Evolutionary conservation across 35 echinoderm and acorn worm species (phyloP).

Genomic region (Strongylocentrotus purpuratus): DNA sequence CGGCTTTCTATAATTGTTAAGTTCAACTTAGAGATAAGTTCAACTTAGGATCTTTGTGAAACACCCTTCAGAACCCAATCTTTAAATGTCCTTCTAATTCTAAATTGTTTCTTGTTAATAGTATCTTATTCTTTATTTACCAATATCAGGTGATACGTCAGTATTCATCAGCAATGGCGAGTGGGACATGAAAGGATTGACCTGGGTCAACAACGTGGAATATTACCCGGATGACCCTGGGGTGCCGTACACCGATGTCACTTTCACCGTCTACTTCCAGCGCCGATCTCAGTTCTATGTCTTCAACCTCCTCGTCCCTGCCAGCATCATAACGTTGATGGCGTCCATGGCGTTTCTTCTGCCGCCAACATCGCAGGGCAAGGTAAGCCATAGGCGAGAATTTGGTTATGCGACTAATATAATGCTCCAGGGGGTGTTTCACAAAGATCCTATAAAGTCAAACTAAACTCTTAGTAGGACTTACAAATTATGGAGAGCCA

Average conservation of each 20-base stretch:
- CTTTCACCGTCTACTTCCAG: conserved; percentile 79
- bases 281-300: conserved; percentile 90
- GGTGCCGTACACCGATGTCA: conserved; percentile 87
- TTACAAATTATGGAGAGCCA: too few species aligned
- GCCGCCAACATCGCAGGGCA: conserved; percentile 90
- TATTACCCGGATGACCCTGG: conserved; percentile 93
- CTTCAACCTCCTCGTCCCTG: conserved; percentile 90
- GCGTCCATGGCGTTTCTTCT: conserved; percentile 87
- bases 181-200: conserved; percentile 91
- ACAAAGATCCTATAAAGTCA: too few species aligned
- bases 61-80: too few species aligned
- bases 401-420: too few species aligned
- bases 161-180: conserved; percentile 89
- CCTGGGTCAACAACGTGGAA: conserved; percentile 67
- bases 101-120: too few species aligned
- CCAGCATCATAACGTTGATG: conserved; percentile 78
- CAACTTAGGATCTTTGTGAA: too few species aligned
- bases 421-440: too few species aligned
- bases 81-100: too few species aligned
- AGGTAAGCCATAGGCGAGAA: conserved; percentile 46
- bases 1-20: too few species aligned
- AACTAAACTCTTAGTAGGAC: too few species aligned
- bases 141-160: conserved; percentile 70
- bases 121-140: not conserved
- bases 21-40: too few species aligned